Evolutionary conservation across 2,888 invertebrate species (phyloP), one percentile per base, ranked within the genome.

Genomic region (Drosophila pseudotakahashii): DNA sequence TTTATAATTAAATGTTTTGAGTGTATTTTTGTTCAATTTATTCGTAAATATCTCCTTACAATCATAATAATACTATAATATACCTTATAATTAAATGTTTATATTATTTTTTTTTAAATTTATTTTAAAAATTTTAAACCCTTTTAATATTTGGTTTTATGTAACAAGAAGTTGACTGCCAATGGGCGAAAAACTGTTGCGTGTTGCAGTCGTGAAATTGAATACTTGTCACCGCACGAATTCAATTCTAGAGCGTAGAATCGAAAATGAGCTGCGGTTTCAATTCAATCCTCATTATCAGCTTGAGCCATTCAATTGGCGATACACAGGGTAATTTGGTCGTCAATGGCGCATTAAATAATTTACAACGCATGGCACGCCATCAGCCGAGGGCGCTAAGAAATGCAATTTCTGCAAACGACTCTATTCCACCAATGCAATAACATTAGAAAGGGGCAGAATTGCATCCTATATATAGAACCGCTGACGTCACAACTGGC

Each of bases 141-240:
- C n/a, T n/a, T n/a, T n/a, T n/a, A n/a, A n/a, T n/a, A n/a, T n/a
- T n/a, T n/a, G n/a, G n/a, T n/a, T n/a, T n/a, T n/a, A n/a, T n/a
- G n/a, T n/a, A 26, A 26, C 26, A 7, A 45, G 30, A 11, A 11
- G 7, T 32, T 11, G 1, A 2, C 11, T 10, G 10, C 14, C 16
- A 32, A 32, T 47, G 6, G 30, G 47, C 11, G 16, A 26, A 19
- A 30, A 67, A 32, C 39, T 42, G 19, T 64, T 48, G 52, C 67
- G 23, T 69, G 69, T n/a, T 19, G 1, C 2, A 39, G 34, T 3
- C 19, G 47, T n/a, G 9, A 67, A 69, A 69, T 60, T 67, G 69
- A 69, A 69, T 53, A 67, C 42, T 67, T 42, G 41, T n/a, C 67
- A 64, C 51, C 50, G 51, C 78, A 79, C 55, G 76, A 70, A 73